Base-by-base conservation (phyloP, 2,797 vertebrate genomes). In the Schizopygopsis pylzovi region DNA sequence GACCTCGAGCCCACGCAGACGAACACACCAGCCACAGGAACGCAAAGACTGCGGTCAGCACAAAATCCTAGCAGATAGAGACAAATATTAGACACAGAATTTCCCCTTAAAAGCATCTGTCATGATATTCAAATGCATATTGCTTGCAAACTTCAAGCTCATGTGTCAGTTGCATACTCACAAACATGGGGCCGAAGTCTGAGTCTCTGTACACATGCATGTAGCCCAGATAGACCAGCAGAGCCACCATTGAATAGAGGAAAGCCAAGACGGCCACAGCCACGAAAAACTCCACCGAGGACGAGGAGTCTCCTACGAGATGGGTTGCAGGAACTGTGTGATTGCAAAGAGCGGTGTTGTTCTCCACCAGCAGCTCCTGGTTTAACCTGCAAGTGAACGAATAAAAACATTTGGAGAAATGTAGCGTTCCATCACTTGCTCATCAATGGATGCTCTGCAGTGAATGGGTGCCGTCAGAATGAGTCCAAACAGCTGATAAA, bases 1-100 rank as follows among this genome's bases (percentile, higher is more conserved):
- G 93, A 0, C 96, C 97, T 89, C 96, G 97, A 3, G 96, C 97
- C 98, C 98, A 99, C 49, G 96, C 95, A 0, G 95, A 96, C 4
- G 96, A 96, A 86, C 96, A 96, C 90, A 97, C 95, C 90, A 99
- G 90, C 97, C 97, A 99, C 91, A 99, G 90, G 90, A 98, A 97
- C 33, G 96, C 94, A 85, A 93, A 92, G 59, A 94, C 43, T 0
- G 94, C 90, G 1, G 97, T 97, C 91, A 98, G 4, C 88, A 94
- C 10, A 82, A 98, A 97, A 91, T 99, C 98, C 97, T 99, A 88
- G 49, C 25, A 70, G 80, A 82, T 10, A 79, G 13, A 82, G 49
- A 72, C 2, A 39, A 43, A 73, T n/a, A 15, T 49, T 28, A 12
- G 1, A 25, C 15, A 18, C 20, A 37, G 12, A 37, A 33, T 37